These are phyloP conservation scores for Physella acuta DNA, from an alignment of 1,140 invertebrate genomes.

Conservation along the genomic window DNA sequence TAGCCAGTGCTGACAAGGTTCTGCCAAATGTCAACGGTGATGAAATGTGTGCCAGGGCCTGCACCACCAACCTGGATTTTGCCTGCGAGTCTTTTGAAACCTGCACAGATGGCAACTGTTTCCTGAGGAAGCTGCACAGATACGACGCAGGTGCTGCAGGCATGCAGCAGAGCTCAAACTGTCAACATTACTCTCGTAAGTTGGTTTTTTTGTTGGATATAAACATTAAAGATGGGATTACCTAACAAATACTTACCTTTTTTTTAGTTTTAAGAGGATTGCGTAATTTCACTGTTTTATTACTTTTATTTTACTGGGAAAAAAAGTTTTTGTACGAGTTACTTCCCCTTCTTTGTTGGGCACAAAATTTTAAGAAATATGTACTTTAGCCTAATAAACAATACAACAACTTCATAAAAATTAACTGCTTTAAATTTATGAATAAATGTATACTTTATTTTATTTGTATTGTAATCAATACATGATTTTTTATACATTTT, in stretches of 20 bases:
- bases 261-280: neutral
- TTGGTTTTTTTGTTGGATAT: neutral
- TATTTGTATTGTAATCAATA: too few relatives aligned
- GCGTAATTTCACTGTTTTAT: neutral
- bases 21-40: neutral
- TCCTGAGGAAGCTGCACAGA: neutral
- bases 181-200: conserved; percentile 11
- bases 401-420: neutral
- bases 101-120: conserved; percentile 6
- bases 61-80: neutral
- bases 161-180: neutral
- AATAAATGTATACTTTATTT: too few relatives aligned
- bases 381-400: neutral
- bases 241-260: neutral
- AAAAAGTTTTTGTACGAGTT: neutral
- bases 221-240: neutral
- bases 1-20: neutral
- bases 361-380: neutral
- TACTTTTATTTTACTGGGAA: neutral
- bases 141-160: neutral
- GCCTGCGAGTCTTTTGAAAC: conserved; percentile 8
- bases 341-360: too few relatives aligned
- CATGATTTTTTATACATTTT: neutral
- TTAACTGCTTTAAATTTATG: too few relatives aligned
- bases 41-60: conserved; percentile 5